Conservation (phyloP, 1,140 invertebrate genomes). For the Calephelis nemesis region DNA sequence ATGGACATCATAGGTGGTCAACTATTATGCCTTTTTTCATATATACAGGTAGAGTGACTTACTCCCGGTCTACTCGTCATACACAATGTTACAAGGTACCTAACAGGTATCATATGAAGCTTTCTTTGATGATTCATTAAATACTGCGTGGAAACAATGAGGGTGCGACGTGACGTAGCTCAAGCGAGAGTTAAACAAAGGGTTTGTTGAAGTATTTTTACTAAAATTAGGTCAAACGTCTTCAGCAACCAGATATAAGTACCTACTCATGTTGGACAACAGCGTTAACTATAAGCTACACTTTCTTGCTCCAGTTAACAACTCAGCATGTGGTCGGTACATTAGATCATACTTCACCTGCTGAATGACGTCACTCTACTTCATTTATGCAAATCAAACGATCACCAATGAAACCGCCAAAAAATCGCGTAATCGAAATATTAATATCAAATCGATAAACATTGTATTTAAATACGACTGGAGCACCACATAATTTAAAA, state of each 20-base stretch:
- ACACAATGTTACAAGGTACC: neutral
- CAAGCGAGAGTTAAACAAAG: constrained; percentile 15
- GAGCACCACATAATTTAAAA: too few species aligned
- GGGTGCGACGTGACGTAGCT: constrained; percentile 22
- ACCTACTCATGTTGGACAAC: constrained; percentile 9
- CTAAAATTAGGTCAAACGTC: constrained; percentile 38
- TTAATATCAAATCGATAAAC: too few species aligned
- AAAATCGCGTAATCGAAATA: too few species aligned
- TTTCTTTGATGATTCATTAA: constrained; percentile 22
- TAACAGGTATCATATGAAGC: neutral
- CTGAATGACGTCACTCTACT: neutral
- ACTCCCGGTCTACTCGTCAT: neutral
- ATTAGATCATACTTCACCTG: neutral
- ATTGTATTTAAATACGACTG: too few species aligned
- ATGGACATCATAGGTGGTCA: too few species aligned
- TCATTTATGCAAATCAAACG: neutral
- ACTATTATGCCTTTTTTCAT: too few species aligned
- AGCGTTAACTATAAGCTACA: neutral
- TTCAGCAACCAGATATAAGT: constrained; percentile 6
- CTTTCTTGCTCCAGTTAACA: neutral
- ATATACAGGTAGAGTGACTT: neutral
- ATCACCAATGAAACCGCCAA: too few species aligned
- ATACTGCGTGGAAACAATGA: constrained; percentile 22
- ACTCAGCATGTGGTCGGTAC: neutral
- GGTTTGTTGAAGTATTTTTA: neutral